Evolutionary conservation across 2,888 invertebrate species (phyloP).

Genomic region (Physocephala rufipes): DNA sequence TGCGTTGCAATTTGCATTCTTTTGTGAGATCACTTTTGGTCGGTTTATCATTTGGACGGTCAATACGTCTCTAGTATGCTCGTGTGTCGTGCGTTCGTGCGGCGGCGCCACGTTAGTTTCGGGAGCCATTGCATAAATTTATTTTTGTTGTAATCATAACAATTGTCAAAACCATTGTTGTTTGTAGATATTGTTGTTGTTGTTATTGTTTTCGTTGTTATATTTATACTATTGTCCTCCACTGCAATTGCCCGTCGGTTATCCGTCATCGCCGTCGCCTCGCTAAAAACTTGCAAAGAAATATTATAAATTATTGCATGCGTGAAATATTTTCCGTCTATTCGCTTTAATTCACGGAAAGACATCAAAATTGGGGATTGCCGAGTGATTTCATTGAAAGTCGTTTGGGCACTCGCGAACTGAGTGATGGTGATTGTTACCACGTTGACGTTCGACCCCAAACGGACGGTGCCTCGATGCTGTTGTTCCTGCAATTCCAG

Average conservation of each 20-base stretch:
- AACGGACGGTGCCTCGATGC: not conserved
- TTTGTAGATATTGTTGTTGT: constrained; percentile 15
- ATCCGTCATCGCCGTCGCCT: constrained; percentile 29
- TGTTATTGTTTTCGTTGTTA: not conserved
- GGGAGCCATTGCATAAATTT: too few species aligned
- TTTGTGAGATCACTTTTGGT: not conserved
- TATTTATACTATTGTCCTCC: not conserved
- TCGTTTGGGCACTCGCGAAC: not conserved
- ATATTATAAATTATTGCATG: constrained; percentile 25
- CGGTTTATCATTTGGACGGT: not conserved
- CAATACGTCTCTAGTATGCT: not conserved
- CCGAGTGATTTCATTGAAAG: constrained; percentile 26
- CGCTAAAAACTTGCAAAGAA: constrained; percentile 28
- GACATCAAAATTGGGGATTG: too few species aligned
- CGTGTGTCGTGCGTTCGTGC: not conserved
- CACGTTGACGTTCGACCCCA: not conserved
- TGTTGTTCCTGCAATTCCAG: not conserved
- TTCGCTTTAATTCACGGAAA: too few species aligned
- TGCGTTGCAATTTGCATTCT: not conserved
- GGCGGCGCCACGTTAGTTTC: too few species aligned
- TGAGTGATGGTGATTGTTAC: not conserved
- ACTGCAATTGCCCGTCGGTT: not conserved
- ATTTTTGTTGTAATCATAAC: not conserved
- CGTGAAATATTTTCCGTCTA: constrained; percentile 6
- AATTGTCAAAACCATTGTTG: not conserved